Evolutionary conservation across 2,888 invertebrate species (phyloP), one percentile per base, ranked within the genome.

Genomic region (Limnephilus rhombicus): DNA sequence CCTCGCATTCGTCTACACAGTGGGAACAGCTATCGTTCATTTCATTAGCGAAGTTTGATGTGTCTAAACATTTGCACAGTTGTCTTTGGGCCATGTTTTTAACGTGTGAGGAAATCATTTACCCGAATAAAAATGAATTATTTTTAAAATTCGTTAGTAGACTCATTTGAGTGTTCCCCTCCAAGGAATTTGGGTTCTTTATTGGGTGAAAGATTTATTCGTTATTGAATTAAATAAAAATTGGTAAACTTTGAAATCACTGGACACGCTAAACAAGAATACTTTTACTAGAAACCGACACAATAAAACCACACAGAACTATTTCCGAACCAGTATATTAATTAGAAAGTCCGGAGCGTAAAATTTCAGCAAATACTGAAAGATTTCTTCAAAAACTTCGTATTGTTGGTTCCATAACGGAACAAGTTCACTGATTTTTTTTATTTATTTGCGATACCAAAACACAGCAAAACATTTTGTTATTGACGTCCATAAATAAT

Each of bases 21-120:
- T 53, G 87, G 31, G 49, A 31, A 53, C 87, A 87, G 31, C 29
- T 31, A 31, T 4, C 53, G 12, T 87, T 68, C 49, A 49, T 49
- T 53, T 49, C 87, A 29, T 87, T 87, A 2, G 68, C 31, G 3
- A 31, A 1, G 53, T 87, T 87, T 49, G 87, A 87, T 34, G 12
- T 53, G 15, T 87, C 87, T 29, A 87, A 31, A 87, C 87, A 87
- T 87, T 87, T 53, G 53, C 87, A 87, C 31, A 87, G 31, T 49
- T 87, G 29, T 18, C 13, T 45, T 86, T 86, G 53, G 49, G 87
- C 45, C 87, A 87, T 87, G 68, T 83, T 83, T 83, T 83, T 24
- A 83, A 83, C 7, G 24, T 24, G 41, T 83, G 18, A 83, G 24
- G 41, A 34, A 41, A 13, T 18, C 37, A 37, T 83, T 83, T 34